A percentile compares a stretch with the other conserved stretches of the same genome.
Evolutionary conservation across 2,888 invertebrate species (phyloP).

Genomic region (Tolmerus cingulatus): DNA sequence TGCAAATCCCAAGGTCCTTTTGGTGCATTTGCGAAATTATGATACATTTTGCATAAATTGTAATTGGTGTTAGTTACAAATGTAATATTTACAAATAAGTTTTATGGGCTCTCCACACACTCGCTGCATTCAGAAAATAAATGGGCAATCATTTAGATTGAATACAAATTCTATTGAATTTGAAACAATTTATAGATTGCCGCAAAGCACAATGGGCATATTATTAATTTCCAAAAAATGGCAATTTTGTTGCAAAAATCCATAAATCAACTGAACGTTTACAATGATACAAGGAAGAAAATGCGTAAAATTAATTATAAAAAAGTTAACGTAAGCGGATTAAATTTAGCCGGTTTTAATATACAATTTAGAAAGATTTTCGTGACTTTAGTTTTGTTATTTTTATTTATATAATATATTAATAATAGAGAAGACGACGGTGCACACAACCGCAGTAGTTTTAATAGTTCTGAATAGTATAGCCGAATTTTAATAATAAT

Average conservation of each 20-base stretch:
- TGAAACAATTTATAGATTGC: not conserved
- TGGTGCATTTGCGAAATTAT: not conserved
- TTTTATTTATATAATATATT: too few relatives aligned
- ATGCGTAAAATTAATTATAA: not conserved
- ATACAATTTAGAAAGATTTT: too few relatives aligned
- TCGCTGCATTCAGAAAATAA: not conserved
- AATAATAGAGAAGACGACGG: too few relatives aligned
- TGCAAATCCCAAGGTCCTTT: not conserved
- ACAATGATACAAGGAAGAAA: not conserved
- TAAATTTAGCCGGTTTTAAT: not conserved
- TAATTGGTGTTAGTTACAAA: not conserved
- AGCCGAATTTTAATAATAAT: too few relatives aligned
- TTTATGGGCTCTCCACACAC: not conserved
- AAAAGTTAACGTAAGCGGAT: not conserved
- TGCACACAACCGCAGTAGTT: too few relatives aligned
- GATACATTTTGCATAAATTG: not conserved
- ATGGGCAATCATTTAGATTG: not conserved
- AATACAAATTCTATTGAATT: not conserved
- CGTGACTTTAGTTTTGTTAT: too few relatives aligned
- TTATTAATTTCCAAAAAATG: not conserved
- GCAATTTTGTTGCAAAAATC: not conserved
- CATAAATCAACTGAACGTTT: not conserved
- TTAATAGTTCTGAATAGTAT: too few relatives aligned
- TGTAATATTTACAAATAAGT: not conserved
- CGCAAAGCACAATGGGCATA: not conserved